Evolutionary conservation across 2,888 invertebrate species (phyloP).

Genomic region (Xestia xanthographa): DNA sequence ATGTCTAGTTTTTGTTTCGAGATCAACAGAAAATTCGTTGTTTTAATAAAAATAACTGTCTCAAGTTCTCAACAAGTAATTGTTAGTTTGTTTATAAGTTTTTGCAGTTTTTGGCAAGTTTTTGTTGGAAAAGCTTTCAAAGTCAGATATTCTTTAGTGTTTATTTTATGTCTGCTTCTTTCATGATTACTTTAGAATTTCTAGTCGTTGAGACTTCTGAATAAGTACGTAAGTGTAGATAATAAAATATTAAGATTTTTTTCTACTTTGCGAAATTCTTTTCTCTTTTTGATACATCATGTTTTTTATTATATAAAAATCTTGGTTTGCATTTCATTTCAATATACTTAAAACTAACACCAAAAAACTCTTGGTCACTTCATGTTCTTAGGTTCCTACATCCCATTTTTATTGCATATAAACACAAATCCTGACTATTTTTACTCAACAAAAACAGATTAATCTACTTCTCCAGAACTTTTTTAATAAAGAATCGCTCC

Average conservation of each 20-base stretch:
- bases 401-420: not conserved
- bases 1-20: constrained; percentile 19
- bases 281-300: not conserved
- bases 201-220: not conserved
- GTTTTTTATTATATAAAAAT: not conserved
- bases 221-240: not conserved
- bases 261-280: not conserved
- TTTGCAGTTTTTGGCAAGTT: constrained; percentile 21
- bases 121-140: not conserved
- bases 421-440: constrained; percentile 16
- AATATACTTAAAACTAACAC: not conserved
- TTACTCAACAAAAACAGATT: constrained; percentile 13
- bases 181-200: constrained; percentile 6
- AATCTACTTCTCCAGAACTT: constrained; percentile 36
- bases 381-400: not conserved
- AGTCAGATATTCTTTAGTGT: constrained; percentile 24
- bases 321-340: not conserved
- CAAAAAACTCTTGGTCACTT: not conserved
- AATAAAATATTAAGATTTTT: not conserved
- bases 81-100: constrained; percentile 35
- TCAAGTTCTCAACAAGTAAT: constrained; percentile 1
- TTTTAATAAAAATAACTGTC: constrained; percentile 32
- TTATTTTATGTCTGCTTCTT: constrained; percentile 8
- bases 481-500: constrained; percentile 41
- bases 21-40: constrained; percentile 26